A percentile compares a stretch with the other conserved stretches of the same genome.
Evolutionary conservation across 2,113 vertebrate species (phyloP).

Genomic region (Ariopsis seemanni): DNA sequence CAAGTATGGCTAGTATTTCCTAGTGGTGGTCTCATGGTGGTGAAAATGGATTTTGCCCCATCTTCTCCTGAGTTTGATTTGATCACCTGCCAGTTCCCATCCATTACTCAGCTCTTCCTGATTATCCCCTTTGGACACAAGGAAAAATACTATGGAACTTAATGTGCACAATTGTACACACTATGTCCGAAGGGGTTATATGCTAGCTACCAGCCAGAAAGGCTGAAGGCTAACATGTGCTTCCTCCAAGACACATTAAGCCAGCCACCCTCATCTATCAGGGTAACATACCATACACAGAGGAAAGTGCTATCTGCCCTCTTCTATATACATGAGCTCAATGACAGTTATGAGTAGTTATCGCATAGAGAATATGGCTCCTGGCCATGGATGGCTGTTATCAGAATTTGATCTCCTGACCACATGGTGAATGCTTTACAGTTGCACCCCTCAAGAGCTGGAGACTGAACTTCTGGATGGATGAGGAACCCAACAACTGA

Average conservation of each 20-base stretch:
- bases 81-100: neutral
- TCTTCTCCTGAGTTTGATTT: neutral
- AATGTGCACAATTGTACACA: too few species aligned
- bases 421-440: neutral
- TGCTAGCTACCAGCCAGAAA: neutral
- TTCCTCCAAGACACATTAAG: neutral
- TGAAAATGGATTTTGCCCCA: slow-evolving; percentile 7
- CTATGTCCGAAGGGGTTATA: neutral
- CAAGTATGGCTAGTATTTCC: slow-evolving; percentile 31
- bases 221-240: too few species aligned
- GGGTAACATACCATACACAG: neutral
- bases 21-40: slow-evolving; percentile 60
- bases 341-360: neutral
- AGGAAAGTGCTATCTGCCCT: neutral
- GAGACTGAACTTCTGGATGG: neutral
- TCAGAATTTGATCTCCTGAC: neutral
- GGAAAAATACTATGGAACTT: too few species aligned
- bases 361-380: neutral
- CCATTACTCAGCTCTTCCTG: neutral
- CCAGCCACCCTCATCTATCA: neutral
- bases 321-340: neutral
- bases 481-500: neutral
- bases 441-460: neutral
- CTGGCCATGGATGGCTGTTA: neutral
- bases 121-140: too few species aligned